Evolutionary conservation across 2,113 vertebrate species (phyloP).

Genomic region (Andinoacara biseriatus): DNA sequence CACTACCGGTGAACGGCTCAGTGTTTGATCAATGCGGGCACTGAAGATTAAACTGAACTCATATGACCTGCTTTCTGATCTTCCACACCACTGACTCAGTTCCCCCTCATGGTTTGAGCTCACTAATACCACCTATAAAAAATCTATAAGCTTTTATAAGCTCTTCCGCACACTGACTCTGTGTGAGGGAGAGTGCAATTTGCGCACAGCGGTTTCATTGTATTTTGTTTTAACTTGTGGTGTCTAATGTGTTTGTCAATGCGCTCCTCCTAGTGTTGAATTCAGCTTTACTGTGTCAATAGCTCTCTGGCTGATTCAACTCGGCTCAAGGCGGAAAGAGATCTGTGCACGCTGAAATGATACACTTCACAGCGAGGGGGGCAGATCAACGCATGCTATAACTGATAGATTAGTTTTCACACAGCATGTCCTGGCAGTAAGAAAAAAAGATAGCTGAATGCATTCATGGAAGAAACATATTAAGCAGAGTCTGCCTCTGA

Average conservation of each 20-base stretch:
- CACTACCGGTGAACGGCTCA: neutral
- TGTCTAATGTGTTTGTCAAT: conserved; percentile 66
- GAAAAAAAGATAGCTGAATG: too few species aligned
- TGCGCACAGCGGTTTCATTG: conserved; percentile 29
- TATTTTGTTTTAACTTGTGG: conserved; percentile 54
- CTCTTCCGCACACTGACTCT: conserved; percentile 40
- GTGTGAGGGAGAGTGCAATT: conserved; percentile 45
- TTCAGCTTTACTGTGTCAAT: conserved; percentile 48
- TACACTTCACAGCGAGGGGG: conserved; percentile 4
- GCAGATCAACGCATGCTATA: conserved; percentile 6
- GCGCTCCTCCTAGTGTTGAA: conserved; percentile 40
- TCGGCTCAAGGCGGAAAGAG: conserved; percentile 17
- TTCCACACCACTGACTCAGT: conserved; percentile 54
- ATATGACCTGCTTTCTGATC: conserved; percentile 61
- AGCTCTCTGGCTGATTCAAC: conserved; percentile 29
- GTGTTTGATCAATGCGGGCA: conserved; percentile 50
- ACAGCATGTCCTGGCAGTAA: conserved; percentile 42
- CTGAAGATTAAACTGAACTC: conserved; percentile 54
- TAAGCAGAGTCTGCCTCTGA: neutral
- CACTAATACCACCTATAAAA: conserved; percentile 66
- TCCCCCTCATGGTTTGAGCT: conserved; percentile 39
- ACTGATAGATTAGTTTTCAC: conserved; percentile 37
- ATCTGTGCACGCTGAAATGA: conserved; percentile 4
- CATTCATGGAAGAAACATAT: neutral
- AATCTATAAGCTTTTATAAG: conserved; percentile 68